Percentiles rank a stretch among this genome's conserved stretches.
phyloP scores from a whole-genome alignment of 2,113 vertebrate species.

The Paracanthobrama guichenoti region DNA sequence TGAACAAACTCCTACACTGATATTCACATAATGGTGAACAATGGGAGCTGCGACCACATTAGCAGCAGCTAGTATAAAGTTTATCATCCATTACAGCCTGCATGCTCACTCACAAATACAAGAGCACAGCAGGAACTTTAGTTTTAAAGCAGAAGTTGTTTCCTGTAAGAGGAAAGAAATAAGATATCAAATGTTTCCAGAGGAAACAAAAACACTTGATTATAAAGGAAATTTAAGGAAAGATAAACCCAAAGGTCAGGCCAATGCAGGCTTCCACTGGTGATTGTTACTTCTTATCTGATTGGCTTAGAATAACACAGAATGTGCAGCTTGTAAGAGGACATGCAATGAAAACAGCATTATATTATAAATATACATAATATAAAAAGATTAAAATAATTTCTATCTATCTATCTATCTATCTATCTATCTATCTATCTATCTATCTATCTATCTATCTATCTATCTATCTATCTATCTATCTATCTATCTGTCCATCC shows the following conservation, averaged over 20 bases:
- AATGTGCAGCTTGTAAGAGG: background rate
- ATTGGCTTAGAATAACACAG: background rate
- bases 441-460: background rate
- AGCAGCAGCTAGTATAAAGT: constrained; percentile 21
- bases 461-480: too few relatives aligned
- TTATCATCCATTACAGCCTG: constrained; percentile 34
- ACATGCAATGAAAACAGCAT: background rate
- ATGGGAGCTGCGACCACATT: background rate
- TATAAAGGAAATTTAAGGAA: constrained; percentile 2
- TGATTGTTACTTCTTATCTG: constrained; percentile 13
- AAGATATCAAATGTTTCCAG: background rate
- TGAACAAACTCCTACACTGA: constrained; percentile 28
- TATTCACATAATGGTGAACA: constrained; percentile 39
- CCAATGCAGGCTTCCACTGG: constrained; percentile 3
- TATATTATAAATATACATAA: background rate
- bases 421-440: background rate
- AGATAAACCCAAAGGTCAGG: constrained; percentile 32
- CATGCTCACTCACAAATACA: constrained; percentile 28
- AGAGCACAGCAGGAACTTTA: constrained; percentile 15
- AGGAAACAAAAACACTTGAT: constrained; percentile 7
- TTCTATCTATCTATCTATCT: background rate
- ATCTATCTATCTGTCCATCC: too few relatives aligned
- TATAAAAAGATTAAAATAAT: background rate
- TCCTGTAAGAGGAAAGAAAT: constrained; percentile 12
- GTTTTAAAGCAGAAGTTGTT: background rate